Evolutionary conservation across 2,113 vertebrate species (phyloP), one percentile per base, ranked within the genome.

Genomic region (Nycticorax nycticorax): DNA sequence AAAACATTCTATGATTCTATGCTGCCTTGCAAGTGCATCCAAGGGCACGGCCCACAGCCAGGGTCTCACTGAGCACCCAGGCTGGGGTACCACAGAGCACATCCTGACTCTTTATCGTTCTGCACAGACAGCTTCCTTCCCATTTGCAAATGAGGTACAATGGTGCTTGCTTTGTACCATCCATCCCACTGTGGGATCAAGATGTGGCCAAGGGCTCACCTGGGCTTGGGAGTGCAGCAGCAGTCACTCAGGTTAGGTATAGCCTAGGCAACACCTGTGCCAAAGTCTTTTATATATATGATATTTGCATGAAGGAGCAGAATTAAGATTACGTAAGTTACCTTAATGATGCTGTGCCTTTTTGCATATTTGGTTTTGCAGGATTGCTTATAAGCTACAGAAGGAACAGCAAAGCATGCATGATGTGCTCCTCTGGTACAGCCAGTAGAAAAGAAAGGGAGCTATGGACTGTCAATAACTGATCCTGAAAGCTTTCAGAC

Each of bases 41-140:
- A 0, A 76, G 16, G 56, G 56, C 71, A 50, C 1, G 19, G 23
- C 23, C 41, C 16, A 30, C 28, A 37, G 32, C 15, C 37, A 76
- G 13, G 11, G 16, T 33, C 30, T 71, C 56, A 69, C 9, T 0
- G 0, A 52, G 28, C 17, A 19, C 20, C 10, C 4, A 14, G 28
- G 14, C 24, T 28, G 37, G 8, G 35, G 8, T 8, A 12, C 63
- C 53, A 13, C 45, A 43, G 52, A 45, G 14, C 43, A 53, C 1
- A 1, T 28, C 57, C 30, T 8, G 2, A 14, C 16, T 67, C 13
- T 23, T 37, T 7, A 15, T 37, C 16, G 13, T 33, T 60, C 59
- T 23, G 5, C 2, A 7, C 41, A 78, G 72, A 3, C 35, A 52
- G 20, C 32, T 39, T 10, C 50, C 35, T 37, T 63, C 17, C 10